phyloP scores from a whole-genome alignment of 2,797 vertebrate species.

The Iguana delicatissima region DNA sequence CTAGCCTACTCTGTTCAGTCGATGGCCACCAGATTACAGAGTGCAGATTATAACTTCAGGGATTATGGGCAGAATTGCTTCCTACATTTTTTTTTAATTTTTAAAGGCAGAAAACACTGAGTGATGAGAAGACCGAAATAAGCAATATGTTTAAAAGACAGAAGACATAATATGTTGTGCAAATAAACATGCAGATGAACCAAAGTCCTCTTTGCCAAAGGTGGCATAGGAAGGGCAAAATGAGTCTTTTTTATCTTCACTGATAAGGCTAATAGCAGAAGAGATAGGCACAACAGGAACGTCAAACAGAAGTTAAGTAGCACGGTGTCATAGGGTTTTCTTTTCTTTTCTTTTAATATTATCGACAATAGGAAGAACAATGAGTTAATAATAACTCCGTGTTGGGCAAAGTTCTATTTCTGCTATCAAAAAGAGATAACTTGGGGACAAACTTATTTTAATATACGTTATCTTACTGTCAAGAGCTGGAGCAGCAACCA shows the following conservation, averaged over 20 bases:
- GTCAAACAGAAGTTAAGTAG: conserved; percentile 37
- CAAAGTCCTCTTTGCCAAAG: conserved; percentile 49
- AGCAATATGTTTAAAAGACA: neutral
- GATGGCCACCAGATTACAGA: neutral
- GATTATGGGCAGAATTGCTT: neutral
- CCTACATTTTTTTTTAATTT: too few species aligned
- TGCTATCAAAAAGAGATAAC: neutral
- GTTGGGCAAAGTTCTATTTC: conserved; percentile 4
- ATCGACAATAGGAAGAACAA: neutral
- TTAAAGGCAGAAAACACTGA: neutral
- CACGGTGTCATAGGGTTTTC: neutral
- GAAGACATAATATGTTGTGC: neutral
- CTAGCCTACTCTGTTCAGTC: neutral
- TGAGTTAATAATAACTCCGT: neutral
- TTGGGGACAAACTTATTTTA: neutral
- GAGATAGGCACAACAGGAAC: conserved; percentile 48
- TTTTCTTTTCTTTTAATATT: neutral
- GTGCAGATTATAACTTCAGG: neutral
- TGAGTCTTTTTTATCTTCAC: conserved; percentile 23
- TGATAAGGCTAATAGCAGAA: conserved; percentile 41
- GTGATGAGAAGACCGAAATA: neutral
- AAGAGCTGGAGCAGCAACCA: neutral
- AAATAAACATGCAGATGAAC: conserved; percentile 12
- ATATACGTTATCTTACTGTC: neutral
- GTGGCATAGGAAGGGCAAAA: neutral